Evolutionary conservation across 2,888 invertebrate genomes (phyloP).

Genomic region (Octonoba sinensis): DNA sequence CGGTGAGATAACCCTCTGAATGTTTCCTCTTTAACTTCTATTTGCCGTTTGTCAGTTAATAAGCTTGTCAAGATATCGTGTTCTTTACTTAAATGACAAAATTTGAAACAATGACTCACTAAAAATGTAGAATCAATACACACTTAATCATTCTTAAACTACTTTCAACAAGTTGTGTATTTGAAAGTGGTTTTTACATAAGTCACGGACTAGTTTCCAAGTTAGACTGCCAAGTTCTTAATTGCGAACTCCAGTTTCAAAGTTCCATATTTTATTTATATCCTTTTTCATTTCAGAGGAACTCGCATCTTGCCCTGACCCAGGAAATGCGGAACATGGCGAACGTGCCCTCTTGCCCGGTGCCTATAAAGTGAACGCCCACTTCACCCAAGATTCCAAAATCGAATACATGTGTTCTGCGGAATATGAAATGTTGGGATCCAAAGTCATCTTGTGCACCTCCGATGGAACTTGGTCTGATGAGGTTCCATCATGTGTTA

Average conservation of each 20-base stretch:
- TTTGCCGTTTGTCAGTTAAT: too few species aligned
- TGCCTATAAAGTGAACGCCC: constrained; percentile 17
- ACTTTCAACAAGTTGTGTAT: not conserved
- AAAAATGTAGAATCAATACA: not conserved
- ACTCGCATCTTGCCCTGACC: constrained; percentile 48
- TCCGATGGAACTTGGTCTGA: constrained; percentile 56
- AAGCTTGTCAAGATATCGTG: too few species aligned
- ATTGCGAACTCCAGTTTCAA: not conserved
- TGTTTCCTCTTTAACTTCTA: not conserved
- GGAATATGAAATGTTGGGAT: constrained; percentile 45
- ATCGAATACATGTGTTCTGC: constrained; percentile 41
- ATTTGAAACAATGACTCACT: not conserved
- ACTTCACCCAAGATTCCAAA: constrained; percentile 34
- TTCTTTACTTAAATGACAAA: not conserved
- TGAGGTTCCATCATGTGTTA: constrained; percentile 44
- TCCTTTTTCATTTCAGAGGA: constrained; percentile 20
- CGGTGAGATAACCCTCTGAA: constrained; percentile 2
- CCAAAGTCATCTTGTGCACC: constrained; percentile 18
- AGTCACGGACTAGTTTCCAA: too few species aligned
- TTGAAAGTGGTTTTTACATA: too few species aligned
- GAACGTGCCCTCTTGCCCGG: constrained; percentile 16
- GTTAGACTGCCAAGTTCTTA: too few species aligned
- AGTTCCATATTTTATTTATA: not conserved
- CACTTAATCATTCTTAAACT: too few species aligned
- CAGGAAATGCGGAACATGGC: constrained; percentile 28